These are phyloP conservation scores for Callionymus lyra DNA, from an alignment of 2,113 vertebrate species.

Conservation along the genomic window DNA sequence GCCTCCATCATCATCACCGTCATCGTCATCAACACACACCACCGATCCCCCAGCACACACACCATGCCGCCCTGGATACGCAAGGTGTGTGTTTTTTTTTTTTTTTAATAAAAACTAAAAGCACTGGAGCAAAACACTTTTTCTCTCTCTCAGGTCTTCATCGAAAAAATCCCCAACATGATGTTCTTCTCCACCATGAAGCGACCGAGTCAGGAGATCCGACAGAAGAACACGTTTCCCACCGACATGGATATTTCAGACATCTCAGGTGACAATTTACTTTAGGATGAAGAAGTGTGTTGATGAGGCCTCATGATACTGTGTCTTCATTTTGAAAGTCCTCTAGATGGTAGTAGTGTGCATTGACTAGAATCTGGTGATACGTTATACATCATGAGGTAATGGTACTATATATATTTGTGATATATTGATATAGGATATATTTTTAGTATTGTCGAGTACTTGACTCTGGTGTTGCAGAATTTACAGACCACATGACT, in stretches of 20 bases:
- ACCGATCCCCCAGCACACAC: conserved; percentile 94
- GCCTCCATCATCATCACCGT: conserved; percentile 95
- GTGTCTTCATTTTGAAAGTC: no score
- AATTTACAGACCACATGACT: no score
- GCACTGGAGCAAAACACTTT: not conserved
- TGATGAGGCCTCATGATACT: no score
- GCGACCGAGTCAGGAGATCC: conserved; percentile 82
- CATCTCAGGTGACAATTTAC: conserved; percentile 78
- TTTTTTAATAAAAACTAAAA: no score
- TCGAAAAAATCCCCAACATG: conserved; percentile 91
- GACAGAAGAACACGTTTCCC: conserved; percentile 74
- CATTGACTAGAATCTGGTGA: not conserved
- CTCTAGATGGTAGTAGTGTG: no score
- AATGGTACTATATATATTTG: no score
- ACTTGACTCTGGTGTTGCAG: no score
- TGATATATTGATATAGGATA: no score
- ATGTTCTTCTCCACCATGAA: conserved; percentile 99
- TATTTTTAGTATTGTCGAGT: no score
- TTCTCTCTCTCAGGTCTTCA: conserved; percentile 80
- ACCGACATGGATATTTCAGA: conserved; percentile 94
- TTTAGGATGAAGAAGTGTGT: no score
- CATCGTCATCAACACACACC: conserved; percentile 94
- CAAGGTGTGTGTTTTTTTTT: conserved; percentile 64
- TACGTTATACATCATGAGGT: no score
- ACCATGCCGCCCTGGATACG: conserved; percentile 92